A percentile compares a stretch with the other conserved stretches of the same genome.
These are phyloP conservation scores for Apodemus agrarius DNA, from an alignment of 2,797 vertebrate genomes.

Conservation along the genomic window DNA sequence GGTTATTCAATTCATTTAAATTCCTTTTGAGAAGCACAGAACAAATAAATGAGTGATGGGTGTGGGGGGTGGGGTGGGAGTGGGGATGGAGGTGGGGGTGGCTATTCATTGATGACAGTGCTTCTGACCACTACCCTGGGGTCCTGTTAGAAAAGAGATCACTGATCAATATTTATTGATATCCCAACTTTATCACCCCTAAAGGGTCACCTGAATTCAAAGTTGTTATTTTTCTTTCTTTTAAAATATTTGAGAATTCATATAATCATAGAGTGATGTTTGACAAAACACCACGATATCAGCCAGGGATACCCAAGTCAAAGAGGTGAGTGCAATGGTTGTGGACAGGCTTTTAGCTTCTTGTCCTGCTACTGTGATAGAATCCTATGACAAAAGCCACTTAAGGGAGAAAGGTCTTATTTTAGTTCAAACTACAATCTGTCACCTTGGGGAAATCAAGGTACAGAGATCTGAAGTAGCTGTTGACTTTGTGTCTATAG, in stretches of 20 bases:
- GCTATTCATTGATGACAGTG: background rate
- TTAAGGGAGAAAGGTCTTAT: background rate
- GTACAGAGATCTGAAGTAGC: background rate
- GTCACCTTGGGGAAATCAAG: background rate
- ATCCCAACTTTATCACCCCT: background rate
- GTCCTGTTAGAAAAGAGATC: background rate
- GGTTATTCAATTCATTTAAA: background rate
- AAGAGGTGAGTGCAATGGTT: background rate
- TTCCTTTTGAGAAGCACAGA: conserved; percentile 7
- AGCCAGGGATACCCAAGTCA: background rate
- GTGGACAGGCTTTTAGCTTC: background rate
- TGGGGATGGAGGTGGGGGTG: too few species aligned
- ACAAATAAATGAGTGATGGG: background rate
- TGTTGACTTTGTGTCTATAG: background rate
- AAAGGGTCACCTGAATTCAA: background rate
- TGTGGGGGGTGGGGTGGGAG: too few species aligned
- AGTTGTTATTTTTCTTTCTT: background rate
- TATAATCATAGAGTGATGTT: background rate
- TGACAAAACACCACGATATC: background rate
- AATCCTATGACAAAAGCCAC: background rate
- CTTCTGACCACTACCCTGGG: background rate
- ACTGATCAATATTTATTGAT: background rate
- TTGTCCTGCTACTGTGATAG: background rate
- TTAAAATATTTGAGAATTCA: background rate
- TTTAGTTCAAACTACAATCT: background rate